Evolutionary conservation across 2,888 invertebrate species (phyloP).

Genomic region (Euplexia lucipara): DNA sequence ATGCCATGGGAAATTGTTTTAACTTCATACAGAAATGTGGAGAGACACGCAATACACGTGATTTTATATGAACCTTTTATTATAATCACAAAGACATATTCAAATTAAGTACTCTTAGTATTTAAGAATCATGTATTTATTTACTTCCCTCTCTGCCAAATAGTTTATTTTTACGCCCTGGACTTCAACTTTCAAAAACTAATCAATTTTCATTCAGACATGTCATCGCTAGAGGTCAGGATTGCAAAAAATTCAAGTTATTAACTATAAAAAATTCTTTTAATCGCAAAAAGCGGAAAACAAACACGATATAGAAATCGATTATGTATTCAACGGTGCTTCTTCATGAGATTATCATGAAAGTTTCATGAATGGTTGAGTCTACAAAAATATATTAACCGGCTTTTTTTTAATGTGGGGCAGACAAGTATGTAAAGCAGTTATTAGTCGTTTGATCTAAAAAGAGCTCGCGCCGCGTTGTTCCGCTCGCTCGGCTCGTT

Average conservation of each 20-base stretch:
- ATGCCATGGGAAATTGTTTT: background rate
- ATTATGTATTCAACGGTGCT: conserved; percentile 42
- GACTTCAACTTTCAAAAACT: background rate
- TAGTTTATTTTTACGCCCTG: background rate
- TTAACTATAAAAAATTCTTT: conserved; percentile 50
- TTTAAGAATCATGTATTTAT: background rate
- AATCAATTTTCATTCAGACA: too few species aligned
- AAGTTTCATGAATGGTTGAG: conserved; percentile 21
- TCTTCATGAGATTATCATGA: conserved; percentile 29
- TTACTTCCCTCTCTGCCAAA: conserved; percentile 16
- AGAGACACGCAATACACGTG: background rate
- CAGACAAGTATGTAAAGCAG: conserved; percentile 48
- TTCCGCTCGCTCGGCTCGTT: conserved; percentile 15
- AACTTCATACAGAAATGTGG: background rate
- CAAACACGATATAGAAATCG: conserved; percentile 44
- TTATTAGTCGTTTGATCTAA: conserved; percentile 32
- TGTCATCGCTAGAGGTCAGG: conserved; percentile 36
- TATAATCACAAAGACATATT: conserved; percentile 3
- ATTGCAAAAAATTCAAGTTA: conserved; percentile 47
- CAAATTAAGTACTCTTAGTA: background rate
- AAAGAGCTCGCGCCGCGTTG: conserved; percentile 13
- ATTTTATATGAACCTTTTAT: conserved; percentile 1
- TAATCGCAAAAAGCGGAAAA: conserved; percentile 47
- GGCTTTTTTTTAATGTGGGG: conserved; percentile 43
- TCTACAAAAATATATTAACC: conserved; percentile 58